Conservation (phyloP, 2,797 vertebrate species). For the Pelodytes ibericus region DNA sequence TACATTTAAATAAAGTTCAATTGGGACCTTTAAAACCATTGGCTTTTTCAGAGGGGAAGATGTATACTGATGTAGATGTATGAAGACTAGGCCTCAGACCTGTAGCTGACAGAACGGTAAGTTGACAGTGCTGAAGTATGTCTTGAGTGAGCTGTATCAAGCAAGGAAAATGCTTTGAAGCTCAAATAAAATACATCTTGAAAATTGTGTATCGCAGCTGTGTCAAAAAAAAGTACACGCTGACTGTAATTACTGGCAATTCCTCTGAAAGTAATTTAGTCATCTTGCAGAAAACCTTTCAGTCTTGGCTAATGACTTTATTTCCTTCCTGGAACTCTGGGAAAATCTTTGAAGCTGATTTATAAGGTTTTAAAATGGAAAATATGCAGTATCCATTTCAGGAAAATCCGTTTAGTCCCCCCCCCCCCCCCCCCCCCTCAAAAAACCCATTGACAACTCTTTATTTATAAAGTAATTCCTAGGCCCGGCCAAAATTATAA, state of each 20-base stretch:
- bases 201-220: slow-evolving; percentile 1
- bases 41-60: no score
- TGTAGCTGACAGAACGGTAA: background rate
- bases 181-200: slow-evolving; percentile 25
- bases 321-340: slow-evolving; percentile 56
- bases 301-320: slow-evolving; percentile 45
- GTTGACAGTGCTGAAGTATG: background rate
- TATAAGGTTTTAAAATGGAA: slow-evolving; percentile 56
- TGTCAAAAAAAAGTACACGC: slow-evolving; percentile 27
- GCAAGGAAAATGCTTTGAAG: slow-evolving; percentile 32
- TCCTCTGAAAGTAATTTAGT: slow-evolving; percentile 18
- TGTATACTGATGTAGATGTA: background rate
- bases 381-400: slow-evolving; percentile 30
- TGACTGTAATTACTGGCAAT: slow-evolving; percentile 32
- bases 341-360: slow-evolving; percentile 57
- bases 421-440: no score
- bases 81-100: background rate
- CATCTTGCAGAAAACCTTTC: slow-evolving; percentile 25
- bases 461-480: slow-evolving; percentile 8
- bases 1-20: no score
- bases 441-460: slow-evolving; percentile 21
- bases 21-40: no score
- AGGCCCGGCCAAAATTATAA: background rate
- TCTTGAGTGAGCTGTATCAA: background rate
- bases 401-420: slow-evolving; percentile 50